Conservation (phyloP, 2,888 invertebrate genomes). For the Nomada fabriciana region DNA sequence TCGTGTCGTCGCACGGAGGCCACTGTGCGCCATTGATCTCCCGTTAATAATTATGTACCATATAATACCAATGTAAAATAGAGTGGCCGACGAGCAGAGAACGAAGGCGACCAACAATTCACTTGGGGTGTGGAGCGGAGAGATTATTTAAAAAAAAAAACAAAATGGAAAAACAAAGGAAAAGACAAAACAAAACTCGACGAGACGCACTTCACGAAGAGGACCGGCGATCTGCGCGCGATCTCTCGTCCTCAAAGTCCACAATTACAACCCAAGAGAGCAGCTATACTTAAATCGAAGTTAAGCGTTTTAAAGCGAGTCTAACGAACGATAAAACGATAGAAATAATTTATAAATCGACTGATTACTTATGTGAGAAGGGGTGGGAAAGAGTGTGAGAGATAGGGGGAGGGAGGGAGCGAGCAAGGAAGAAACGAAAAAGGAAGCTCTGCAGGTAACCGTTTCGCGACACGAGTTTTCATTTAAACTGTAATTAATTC, state of each 20-base stretch:
- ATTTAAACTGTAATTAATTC: constrained; percentile 69
- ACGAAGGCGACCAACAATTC: constrained; percentile 55
- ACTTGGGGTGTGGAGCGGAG: constrained; percentile 47
- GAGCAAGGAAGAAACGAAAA: constrained; percentile 2
- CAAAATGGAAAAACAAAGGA: not conserved
- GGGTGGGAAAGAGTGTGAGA: not conserved
- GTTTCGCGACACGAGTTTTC: constrained; percentile 53
- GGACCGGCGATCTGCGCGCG: constrained; percentile 63
- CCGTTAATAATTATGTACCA: constrained; percentile 65
- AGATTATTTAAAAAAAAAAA: constrained; percentile 26
- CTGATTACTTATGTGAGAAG: constrained; percentile 75
- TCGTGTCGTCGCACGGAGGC: constrained; percentile 63
- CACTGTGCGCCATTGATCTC: constrained; percentile 74
- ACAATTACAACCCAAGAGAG: constrained; percentile 64
- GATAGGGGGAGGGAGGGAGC: not conserved
- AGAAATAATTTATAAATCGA: constrained; percentile 76
- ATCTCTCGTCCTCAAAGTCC: constrained; percentile 72
- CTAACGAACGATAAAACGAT: constrained; percentile 58
- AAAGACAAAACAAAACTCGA: constrained; percentile 51
- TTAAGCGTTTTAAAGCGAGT: constrained; percentile 64
- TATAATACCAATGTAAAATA: constrained; percentile 63
- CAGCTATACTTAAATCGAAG: constrained; percentile 73
- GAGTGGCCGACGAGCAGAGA: constrained; percentile 67
- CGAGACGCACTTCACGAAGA: constrained; percentile 62
- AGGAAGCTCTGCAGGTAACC: constrained; percentile 39